These are phyloP conservation scores for Diploscapter pachys DNA, from an alignment of 1,140 invertebrate genomes.

Conservation along the genomic window DNA sequence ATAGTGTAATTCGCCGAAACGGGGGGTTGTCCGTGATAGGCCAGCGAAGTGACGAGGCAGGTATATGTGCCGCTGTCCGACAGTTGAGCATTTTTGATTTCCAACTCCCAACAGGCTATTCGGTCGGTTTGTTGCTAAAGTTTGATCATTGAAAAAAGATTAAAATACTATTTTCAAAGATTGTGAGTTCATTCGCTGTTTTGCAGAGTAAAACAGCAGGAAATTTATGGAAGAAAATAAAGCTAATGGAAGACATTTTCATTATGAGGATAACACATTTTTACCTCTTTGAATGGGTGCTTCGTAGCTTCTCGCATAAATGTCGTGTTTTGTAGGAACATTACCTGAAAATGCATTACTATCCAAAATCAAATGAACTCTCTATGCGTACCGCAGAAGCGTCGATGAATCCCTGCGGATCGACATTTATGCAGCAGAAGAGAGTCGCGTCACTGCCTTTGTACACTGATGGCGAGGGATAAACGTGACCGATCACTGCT, in stretches of 20 bases:
- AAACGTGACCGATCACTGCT: slow-evolving; percentile 39
- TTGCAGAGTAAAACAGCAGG: too few species aligned
- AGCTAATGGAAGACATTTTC: too few species aligned
- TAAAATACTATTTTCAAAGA: too few species aligned
- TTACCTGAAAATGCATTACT: slow-evolving; percentile 24
- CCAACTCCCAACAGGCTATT: slow-evolving; percentile 38
- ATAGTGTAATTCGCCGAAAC: slow-evolving; percentile 46
- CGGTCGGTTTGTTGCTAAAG: too few species aligned
- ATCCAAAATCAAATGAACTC: slow-evolving; percentile 12
- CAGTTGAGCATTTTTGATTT: slow-evolving; percentile 41
- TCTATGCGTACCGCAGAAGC: slow-evolving; percentile 41
- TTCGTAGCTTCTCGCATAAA: slow-evolving; percentile 42
- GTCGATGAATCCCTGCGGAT: slow-evolving; percentile 48
- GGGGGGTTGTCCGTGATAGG: slow-evolving; percentile 23
- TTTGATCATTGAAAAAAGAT: too few species aligned
- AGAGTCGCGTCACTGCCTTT: slow-evolving; percentile 47
- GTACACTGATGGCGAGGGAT: slow-evolving; percentile 45
- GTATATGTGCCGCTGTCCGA: slow-evolving; percentile 43
- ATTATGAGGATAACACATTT: neutral
- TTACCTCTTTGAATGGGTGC: slow-evolving; percentile 40
- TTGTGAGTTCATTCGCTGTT: too few species aligned
- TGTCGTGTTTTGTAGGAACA: slow-evolving; percentile 55
- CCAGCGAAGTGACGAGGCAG: slow-evolving; percentile 48
- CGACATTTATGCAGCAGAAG: slow-evolving; percentile 54
- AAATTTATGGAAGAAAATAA: too few species aligned